A percentile compares a stretch with the other conserved stretches of the same genome.
Conservation (phyloP, 1,140 invertebrate species). For the Centruroides sculpturatus region DNA sequence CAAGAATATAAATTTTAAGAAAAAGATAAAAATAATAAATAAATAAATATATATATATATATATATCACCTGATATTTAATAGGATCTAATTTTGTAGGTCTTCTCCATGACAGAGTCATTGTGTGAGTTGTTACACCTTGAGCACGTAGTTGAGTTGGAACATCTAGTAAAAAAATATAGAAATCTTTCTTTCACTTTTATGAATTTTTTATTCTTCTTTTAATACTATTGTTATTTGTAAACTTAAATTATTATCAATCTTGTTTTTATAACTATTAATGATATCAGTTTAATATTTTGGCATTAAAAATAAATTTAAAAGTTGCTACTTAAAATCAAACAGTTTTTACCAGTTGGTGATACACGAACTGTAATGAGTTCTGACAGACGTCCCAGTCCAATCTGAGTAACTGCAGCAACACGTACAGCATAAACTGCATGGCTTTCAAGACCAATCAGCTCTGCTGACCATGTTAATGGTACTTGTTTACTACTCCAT, state of each 20-base stretch:
- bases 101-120: slow-evolving; percentile 73
- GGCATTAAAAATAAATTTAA: too few relatives aligned
- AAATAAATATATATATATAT: too few relatives aligned
- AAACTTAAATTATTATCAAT: too few relatives aligned
- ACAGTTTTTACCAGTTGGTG: slow-evolving; percentile 14
- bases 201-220: background rate
- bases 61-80: slow-evolving; percentile 58
- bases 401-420: slow-evolving; percentile 56
- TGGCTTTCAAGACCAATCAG: slow-evolving; percentile 78
- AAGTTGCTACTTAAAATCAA: too few relatives aligned
- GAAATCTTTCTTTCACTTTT: too few relatives aligned
- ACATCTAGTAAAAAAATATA: slow-evolving; percentile 39
- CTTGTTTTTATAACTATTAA: too few relatives aligned
- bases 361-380: slow-evolving; percentile 64
- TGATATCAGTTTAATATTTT: too few relatives aligned
- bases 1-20: too few relatives aligned
- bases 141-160: slow-evolving; percentile 62
- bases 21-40: too few relatives aligned
- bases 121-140: slow-evolving; percentile 22
- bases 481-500: slow-evolving; percentile 72
- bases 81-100: slow-evolving; percentile 72
- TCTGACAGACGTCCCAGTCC: slow-evolving; percentile 38
- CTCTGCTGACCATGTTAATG: slow-evolving; percentile 76
- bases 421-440: slow-evolving; percentile 80
- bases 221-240: too few relatives aligned